Evolutionary conservation across 1,140 invertebrate genomes (phyloP).

Genomic region (Psilanteris sp.): DNA sequence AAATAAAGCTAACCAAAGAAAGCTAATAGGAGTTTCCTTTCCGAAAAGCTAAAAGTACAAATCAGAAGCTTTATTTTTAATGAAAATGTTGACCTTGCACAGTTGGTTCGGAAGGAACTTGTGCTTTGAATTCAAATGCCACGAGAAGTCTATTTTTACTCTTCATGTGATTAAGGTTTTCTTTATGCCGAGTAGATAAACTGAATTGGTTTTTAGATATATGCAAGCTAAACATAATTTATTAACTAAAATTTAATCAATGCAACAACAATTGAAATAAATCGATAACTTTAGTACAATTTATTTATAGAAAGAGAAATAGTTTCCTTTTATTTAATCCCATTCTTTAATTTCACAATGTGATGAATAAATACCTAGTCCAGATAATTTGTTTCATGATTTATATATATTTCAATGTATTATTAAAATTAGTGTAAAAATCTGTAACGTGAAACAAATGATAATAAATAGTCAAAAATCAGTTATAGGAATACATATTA

Average conservation of each 20-base stretch:
- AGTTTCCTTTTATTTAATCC: not conserved
- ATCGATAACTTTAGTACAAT: not conserved
- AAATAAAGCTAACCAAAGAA: no score
- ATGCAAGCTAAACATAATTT: slow-evolving; percentile 1
- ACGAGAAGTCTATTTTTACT: slow-evolving; percentile 63
- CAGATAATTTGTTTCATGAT: no score
- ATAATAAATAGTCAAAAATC: no score
- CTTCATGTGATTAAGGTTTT: slow-evolving; percentile 61
- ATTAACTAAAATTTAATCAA: not conserved
- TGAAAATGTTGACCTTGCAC: slow-evolving; percentile 60
- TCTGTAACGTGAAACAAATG: no score
- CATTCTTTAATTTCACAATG: not conserved
- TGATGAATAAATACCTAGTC: not conserved
- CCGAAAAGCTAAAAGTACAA: slow-evolving; percentile 6
- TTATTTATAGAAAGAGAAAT: not conserved
- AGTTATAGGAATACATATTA: no score
- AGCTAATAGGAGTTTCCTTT: not conserved
- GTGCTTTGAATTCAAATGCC: slow-evolving; percentile 59
- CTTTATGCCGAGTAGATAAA: slow-evolving; percentile 43
- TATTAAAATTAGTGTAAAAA: no score
- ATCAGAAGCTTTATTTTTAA: slow-evolving; percentile 49
- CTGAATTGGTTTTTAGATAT: slow-evolving; percentile 13
- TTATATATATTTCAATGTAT: no score
- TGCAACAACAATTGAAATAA: not conserved
- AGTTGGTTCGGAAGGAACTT: slow-evolving; percentile 57